phyloP scores from a whole-genome alignment of 2,888 invertebrate species.

The Campoplex nolae region DNA sequence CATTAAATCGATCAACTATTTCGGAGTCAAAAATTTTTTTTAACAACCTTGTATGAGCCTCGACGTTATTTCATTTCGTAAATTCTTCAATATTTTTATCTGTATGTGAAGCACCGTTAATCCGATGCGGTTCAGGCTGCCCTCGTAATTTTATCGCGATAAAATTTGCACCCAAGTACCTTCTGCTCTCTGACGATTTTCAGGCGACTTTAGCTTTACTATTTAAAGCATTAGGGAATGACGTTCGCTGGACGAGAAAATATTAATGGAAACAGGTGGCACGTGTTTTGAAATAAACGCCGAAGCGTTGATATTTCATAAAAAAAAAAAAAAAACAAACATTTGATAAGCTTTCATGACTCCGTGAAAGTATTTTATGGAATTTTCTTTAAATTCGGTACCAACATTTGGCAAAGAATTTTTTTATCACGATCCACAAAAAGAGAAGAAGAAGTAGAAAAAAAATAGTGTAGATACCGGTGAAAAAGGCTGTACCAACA shows the following conservation, averaged over 20 bases:
- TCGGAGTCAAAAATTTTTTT: not conserved
- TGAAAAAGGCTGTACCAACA: not conserved
- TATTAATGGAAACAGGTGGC: not conserved
- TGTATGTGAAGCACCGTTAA: not conserved
- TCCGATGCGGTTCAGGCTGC: not conserved
- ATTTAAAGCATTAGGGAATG: not conserved
- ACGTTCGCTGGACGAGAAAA: not conserved
- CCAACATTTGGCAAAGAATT: not conserved
- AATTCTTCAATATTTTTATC: not conserved
- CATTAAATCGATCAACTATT: not conserved
- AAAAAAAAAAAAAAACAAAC: no score
- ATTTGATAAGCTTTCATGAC: not conserved
- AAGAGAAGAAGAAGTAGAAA: not conserved
- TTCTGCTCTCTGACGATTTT: not conserved
- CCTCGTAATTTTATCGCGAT: not conserved
- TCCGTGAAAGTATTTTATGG: not conserved
- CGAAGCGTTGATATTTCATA: not conserved
- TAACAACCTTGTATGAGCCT: not conserved
- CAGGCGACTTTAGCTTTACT: not conserved
- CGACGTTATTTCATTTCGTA: not conserved
- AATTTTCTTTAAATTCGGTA: not conserved
- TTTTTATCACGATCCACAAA: not conserved
- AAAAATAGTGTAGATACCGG: not conserved
- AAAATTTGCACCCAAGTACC: not conserved
- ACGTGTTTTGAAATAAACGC: not conserved